Conservation (phyloP, 2,888 invertebrate species). For the Macaria notata region DNA sequence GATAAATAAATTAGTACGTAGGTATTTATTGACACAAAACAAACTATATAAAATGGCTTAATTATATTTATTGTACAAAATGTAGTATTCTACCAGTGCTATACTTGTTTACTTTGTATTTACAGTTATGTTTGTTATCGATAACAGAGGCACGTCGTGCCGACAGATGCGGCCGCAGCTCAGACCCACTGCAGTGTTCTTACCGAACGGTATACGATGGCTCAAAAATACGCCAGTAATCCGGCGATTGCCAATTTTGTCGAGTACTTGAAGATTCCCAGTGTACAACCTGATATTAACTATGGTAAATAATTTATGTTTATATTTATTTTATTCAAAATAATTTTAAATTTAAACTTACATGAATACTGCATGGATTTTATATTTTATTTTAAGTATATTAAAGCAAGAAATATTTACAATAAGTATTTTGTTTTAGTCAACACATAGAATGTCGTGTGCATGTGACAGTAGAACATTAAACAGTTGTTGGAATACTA, state of each 20-base stretch:
- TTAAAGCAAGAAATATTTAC: no score
- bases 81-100: background rate
- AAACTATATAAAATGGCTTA: no score
- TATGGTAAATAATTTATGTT: conserved; percentile 81
- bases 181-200: conserved; percentile 40
- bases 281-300: conserved; percentile 88
- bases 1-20: no score
- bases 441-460: no score
- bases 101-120: conserved; percentile 6
- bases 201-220: conserved; percentile 48
- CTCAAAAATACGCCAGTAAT: conserved; percentile 59
- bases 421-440: no score
- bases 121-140: conserved; percentile 10
- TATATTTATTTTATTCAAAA: background rate
- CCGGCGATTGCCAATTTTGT: conserved; percentile 86
- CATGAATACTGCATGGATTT: background rate
- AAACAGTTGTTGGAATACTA: no score
- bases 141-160: conserved; percentile 8
- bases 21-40: no score
- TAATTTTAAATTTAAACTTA: background rate
- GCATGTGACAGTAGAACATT: no score
- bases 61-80: no score
- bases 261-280: conserved; percentile 88
- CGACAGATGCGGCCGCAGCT: conserved; percentile 21
- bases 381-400: background rate